These are phyloP conservation scores for Jordanella pulchra DNA, from an alignment of 2,797 vertebrate species.

Conservation along the genomic window DNA sequence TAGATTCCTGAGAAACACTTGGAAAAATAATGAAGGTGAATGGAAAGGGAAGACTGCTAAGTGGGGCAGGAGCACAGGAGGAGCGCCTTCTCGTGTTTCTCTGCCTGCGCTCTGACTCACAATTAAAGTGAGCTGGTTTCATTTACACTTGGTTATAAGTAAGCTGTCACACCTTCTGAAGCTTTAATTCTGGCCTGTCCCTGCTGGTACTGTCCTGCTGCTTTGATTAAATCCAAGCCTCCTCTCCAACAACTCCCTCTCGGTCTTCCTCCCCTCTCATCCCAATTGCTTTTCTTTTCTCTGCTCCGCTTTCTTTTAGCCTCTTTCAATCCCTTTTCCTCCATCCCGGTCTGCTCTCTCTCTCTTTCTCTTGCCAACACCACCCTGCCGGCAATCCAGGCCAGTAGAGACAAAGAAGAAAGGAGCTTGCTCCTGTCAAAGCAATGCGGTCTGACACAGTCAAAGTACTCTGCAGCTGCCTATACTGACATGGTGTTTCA, in stretches of 20 bases:
- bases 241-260: slow-evolving; percentile 29
- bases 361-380: slow-evolving; percentile 16
- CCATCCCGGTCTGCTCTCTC: slow-evolving; percentile 24
- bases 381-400: neutral
- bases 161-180: slow-evolving; percentile 64
- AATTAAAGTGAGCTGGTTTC: slow-evolving; percentile 64
- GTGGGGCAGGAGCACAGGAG: slow-evolving; percentile 33
- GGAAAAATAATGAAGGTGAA: slow-evolving; percentile 32
- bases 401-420: slow-evolving; percentile 27
- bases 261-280: slow-evolving; percentile 35
- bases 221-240: slow-evolving; percentile 68
- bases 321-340: slow-evolving; percentile 11
- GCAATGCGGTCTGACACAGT: slow-evolving; percentile 41
- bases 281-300: slow-evolving; percentile 31
- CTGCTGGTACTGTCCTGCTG: slow-evolving; percentile 38
- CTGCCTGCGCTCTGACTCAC: slow-evolving; percentile 38
- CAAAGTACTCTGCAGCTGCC: slow-evolving; percentile 44
- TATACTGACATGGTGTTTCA: slow-evolving; percentile 94
- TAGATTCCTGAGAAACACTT: slow-evolving; percentile 16
- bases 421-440: slow-evolving; percentile 41
- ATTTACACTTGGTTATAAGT: slow-evolving; percentile 70
- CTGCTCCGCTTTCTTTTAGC: slow-evolving; percentile 9
- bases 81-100: slow-evolving; percentile 19
- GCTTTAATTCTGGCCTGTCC: slow-evolving; percentile 54
- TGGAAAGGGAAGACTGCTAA: slow-evolving; percentile 23